Conservation (phyloP, 2,113 vertebrate genomes). For the Menidia beryllina region DNA sequence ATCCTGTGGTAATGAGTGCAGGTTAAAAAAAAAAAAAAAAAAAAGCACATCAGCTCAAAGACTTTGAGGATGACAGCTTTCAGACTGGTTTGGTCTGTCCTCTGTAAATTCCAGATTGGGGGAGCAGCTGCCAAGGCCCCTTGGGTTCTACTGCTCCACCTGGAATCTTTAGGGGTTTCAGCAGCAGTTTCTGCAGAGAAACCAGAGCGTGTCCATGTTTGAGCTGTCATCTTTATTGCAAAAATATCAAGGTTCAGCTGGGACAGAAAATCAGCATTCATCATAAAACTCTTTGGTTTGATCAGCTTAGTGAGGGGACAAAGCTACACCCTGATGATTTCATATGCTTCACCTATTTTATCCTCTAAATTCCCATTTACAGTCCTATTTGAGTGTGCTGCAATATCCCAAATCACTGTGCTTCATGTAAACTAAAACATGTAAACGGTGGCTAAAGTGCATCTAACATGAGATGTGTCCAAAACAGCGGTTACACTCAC, state of each 20-base stretch:
- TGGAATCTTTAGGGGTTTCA: slow-evolving; percentile 40
- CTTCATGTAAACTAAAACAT: slow-evolving; percentile 8
- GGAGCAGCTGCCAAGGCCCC: slow-evolving; percentile 46
- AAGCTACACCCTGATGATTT: not conserved
- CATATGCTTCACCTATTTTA: not conserved
- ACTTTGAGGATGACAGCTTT: not conserved
- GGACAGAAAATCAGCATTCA: slow-evolving; percentile 26
- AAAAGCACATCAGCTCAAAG: no score
- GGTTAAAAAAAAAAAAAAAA: no score
- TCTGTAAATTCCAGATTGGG: slow-evolving; percentile 24
- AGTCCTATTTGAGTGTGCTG: not conserved
- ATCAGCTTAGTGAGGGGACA: not conserved
- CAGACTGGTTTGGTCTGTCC: not conserved
- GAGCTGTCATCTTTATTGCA: not conserved
- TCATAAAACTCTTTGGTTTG: slow-evolving; percentile 22
- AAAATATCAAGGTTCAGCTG: slow-evolving; percentile 41
- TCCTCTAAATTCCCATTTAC: not conserved
- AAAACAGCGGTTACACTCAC: not conserved
- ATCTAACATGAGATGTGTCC: not conserved
- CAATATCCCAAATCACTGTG: not conserved
- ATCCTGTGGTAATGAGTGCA: not conserved
- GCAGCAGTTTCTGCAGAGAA: slow-evolving; percentile 39
- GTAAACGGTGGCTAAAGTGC: slow-evolving; percentile 1
- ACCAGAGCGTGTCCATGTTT: slow-evolving; percentile 6
- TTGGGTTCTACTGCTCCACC: slow-evolving; percentile 34